A percentile compares a stretch with the other conserved stretches of the same genome.
Conservation (phyloP, 2,113 vertebrate genomes). For the Pseudois nayaur region DNA sequence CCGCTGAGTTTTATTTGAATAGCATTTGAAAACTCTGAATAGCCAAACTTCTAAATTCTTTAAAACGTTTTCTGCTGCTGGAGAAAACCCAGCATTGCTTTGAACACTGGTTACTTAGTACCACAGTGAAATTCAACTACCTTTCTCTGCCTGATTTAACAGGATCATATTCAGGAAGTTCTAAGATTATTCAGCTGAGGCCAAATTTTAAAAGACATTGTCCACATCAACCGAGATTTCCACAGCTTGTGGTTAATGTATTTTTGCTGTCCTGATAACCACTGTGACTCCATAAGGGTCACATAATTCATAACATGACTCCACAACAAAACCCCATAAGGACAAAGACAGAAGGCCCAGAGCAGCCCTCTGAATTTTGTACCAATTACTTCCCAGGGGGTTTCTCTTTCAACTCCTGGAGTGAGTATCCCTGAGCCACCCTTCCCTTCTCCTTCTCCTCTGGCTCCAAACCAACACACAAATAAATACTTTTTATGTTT, state of each 20-base stretch:
- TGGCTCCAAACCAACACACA: background rate
- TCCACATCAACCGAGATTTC: background rate
- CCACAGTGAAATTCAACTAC: background rate
- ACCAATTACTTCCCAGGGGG: background rate
- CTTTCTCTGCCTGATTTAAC: conserved; percentile 18
- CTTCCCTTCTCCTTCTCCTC: background rate
- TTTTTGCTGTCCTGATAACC: background rate
- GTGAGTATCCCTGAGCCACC: fast-evolving
- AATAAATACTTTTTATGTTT: no score
- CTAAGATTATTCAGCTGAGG: background rate
- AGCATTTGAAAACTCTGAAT: background rate
- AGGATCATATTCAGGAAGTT: background rate
- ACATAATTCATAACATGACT: background rate
- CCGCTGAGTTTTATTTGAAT: background rate
- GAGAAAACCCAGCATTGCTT: background rate
- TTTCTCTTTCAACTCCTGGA: background rate
- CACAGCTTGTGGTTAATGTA: background rate
- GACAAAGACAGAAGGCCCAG: background rate
- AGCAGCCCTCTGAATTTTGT: background rate
- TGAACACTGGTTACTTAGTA: background rate
- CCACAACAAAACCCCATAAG: background rate
- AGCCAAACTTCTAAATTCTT: background rate
- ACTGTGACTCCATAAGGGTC: background rate
- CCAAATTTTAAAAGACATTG: background rate
- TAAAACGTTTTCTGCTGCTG: background rate